A percentile compares a stretch with the other conserved stretches of the same genome.
These are phyloP conservation scores for Gavialis gangeticus DNA, from an alignment of 2,113 vertebrate genomes.

Conservation along the genomic window DNA sequence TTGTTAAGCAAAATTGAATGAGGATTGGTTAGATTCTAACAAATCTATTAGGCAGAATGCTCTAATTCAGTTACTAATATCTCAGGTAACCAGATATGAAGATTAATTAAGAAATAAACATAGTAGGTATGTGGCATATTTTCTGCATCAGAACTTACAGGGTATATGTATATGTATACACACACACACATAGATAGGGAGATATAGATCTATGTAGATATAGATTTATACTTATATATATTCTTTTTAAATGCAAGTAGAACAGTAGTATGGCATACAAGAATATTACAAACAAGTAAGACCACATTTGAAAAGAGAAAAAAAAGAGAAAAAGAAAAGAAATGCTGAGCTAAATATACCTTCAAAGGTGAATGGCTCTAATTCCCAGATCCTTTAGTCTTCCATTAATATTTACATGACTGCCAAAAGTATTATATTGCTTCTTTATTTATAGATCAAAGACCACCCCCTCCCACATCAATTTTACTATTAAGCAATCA, in stretches of 20 bases:
- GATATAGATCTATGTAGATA: too few relatives aligned
- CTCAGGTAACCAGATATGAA: background rate
- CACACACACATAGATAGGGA: too few relatives aligned
- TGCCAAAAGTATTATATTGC: background rate
- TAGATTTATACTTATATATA: background rate
- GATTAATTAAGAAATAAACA: background rate
- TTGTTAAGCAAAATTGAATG: background rate
- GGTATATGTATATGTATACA: background rate
- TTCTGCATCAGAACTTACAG: too few relatives aligned
- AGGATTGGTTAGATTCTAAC: background rate
- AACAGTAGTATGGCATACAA: background rate
- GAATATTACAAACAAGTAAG: background rate
- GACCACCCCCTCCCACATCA: rapidly evolving
- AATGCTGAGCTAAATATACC: background rate
- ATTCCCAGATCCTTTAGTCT: background rate
- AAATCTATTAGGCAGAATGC: background rate
- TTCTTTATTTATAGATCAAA: background rate
- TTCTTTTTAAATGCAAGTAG: background rate
- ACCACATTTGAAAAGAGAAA: background rate
- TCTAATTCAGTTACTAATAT: background rate
- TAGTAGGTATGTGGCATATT: background rate
- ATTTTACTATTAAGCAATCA: background rate
- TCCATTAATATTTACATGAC: background rate
- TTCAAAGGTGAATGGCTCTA: background rate
- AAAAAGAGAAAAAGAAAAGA: background rate